Conservation (phyloP, 2,888 invertebrate genomes). For the Nycteola revayana region DNA sequence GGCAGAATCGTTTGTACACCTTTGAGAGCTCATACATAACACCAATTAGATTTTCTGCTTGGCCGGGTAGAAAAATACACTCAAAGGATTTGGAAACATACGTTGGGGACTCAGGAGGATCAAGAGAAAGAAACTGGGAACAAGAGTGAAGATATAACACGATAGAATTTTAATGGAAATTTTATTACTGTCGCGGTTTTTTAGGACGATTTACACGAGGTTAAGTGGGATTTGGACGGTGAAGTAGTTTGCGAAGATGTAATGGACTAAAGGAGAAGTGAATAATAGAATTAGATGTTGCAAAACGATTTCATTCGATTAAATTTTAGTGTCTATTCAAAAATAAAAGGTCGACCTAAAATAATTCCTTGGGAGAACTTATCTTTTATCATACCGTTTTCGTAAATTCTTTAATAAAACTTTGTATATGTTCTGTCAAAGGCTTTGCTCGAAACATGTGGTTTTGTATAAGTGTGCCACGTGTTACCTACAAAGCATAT, state of each 20-base stretch:
- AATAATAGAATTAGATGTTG: too few relatives aligned
- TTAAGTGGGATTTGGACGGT: neutral
- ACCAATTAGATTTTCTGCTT: slow-evolving; percentile 64
- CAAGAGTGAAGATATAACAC: slow-evolving; percentile 17
- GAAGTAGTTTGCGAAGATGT: neutral
- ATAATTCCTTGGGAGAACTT: too few relatives aligned
- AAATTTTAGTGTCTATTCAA: too few relatives aligned
- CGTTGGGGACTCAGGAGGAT: slow-evolving; percentile 37
- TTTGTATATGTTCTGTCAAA: too few relatives aligned
- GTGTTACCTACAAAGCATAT: too few relatives aligned
- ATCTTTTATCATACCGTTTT: too few relatives aligned
- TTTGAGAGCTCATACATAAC: slow-evolving; percentile 40
- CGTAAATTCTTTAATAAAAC: too few relatives aligned
- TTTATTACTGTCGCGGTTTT: slow-evolving; percentile 17
- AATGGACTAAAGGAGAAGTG: too few relatives aligned
- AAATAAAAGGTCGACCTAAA: too few relatives aligned
- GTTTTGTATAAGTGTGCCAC: too few relatives aligned
- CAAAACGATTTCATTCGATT: too few relatives aligned
- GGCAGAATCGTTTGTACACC: slow-evolving; percentile 42
- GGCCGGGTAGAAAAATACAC: slow-evolving; percentile 54
- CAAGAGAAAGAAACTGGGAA: slow-evolving; percentile 28
- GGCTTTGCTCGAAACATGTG: too few relatives aligned
- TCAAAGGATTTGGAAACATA: slow-evolving; percentile 38
- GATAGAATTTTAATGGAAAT: slow-evolving; percentile 30
- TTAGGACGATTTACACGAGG: slow-evolving; percentile 7